Evolutionary conservation across 2,888 invertebrate species (phyloP).

Genomic region (Acanthococcus lagerstroemiae): DNA sequence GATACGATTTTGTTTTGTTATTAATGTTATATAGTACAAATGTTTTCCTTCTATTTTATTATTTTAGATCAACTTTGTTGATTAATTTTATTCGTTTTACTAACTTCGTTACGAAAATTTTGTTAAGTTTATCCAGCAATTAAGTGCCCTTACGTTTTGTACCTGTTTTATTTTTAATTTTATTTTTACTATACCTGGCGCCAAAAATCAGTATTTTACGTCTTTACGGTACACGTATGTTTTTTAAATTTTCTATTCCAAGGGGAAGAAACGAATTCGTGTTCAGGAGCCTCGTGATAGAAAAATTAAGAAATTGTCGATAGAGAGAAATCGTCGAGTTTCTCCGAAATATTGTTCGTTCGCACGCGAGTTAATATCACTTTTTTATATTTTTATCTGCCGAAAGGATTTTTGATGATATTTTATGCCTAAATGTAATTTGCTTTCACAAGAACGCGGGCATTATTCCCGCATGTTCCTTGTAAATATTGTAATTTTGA

Average conservation of each 20-base stretch:
- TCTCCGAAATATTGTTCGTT: background rate
- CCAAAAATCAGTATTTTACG: background rate
- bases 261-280: background rate
- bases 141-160: constrained; percentile 24
- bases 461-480: background rate
- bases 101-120: background rate
- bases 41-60: background rate
- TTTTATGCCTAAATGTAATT: no score
- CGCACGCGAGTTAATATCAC: background rate
- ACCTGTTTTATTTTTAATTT: constrained; percentile 9
- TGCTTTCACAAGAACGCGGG: background rate
- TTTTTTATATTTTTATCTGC: background rate
- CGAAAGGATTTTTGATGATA: no score
- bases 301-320: background rate
- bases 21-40: background rate
- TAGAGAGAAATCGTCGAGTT: background rate
- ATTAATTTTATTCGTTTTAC: constrained; percentile 15
- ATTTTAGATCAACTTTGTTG: constrained; percentile 7
- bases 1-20: background rate
- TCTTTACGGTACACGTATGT: background rate
- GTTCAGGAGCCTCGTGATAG: background rate
- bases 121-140: constrained; percentile 5
- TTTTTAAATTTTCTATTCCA: background rate
- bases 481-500: constrained; percentile 3
- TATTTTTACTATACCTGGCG: background rate